Conservation (phyloP, 2,113 vertebrate species). For the Oreocharis arfaki region DNA sequence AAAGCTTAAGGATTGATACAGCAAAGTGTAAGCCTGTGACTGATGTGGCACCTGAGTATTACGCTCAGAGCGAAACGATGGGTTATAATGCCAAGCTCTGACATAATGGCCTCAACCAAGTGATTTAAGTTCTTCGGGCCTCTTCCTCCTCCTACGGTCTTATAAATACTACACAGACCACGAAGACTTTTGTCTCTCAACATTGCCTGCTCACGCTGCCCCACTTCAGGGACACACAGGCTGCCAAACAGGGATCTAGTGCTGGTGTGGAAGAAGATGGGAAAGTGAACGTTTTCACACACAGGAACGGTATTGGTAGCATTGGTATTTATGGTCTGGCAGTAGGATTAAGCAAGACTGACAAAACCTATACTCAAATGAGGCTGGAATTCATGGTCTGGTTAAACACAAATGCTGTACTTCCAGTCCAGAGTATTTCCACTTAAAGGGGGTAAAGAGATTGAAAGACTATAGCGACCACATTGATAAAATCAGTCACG, state of each 20-base stretch:
- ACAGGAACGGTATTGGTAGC: not conserved
- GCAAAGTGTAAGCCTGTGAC: not conserved
- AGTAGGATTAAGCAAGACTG: not conserved
- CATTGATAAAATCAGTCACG: not conserved
- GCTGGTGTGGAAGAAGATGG: not conserved
- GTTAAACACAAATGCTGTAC: not conserved
- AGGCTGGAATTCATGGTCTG: not conserved
- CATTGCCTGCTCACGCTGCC: rapidly evolving
- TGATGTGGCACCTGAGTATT: not conserved
- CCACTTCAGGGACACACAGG: not conserved
- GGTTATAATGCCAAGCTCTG: not conserved
- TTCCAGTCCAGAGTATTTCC: not conserved
- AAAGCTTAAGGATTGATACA: not conserved
- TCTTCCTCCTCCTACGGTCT: not conserved
- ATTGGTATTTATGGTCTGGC: not conserved
- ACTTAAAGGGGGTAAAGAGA: not conserved
- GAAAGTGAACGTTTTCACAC: not conserved
- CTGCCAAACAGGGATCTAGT: not conserved
- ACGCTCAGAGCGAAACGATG: not conserved
- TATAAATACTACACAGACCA: not conserved
- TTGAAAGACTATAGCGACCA: not conserved
- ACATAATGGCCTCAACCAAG: not conserved
- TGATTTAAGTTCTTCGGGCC: not conserved
- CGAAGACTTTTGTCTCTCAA: not conserved
- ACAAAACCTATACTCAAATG: not conserved